phyloP scores from a whole-genome alignment of 2,797 vertebrate species.

The Pogoniulus pusillus region DNA sequence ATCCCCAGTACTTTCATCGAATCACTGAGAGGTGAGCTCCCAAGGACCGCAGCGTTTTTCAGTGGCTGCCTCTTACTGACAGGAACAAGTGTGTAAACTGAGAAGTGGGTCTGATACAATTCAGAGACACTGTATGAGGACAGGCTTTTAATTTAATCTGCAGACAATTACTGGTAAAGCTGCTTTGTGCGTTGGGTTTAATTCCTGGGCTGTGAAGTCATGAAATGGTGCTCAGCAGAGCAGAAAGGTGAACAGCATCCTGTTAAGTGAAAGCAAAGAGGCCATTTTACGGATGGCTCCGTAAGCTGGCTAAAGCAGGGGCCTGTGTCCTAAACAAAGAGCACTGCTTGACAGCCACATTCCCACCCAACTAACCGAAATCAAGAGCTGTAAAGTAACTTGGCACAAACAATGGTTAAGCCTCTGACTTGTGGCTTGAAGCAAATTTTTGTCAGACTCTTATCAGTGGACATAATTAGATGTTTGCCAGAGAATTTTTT shows the following conservation, averaged over 20 bases:
- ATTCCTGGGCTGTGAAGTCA: slow-evolving; percentile 70
- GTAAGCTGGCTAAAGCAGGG: slow-evolving; percentile 22
- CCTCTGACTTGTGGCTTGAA: slow-evolving; percentile 50
- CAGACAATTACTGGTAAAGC: slow-evolving; percentile 39
- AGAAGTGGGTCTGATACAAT: neutral
- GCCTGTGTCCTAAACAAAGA: slow-evolving; percentile 26
- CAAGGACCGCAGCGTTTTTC: neutral
- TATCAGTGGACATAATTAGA: slow-evolving; percentile 41
- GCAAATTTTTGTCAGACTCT: slow-evolving; percentile 44
- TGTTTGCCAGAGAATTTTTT: neutral
- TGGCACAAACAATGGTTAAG: slow-evolving; percentile 49
- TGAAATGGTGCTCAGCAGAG: slow-evolving; percentile 57
- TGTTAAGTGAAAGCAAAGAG: slow-evolving; percentile 53
- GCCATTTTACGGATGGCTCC: slow-evolving; percentile 21
- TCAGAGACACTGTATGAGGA: slow-evolving; percentile 4
- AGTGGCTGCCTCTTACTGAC: neutral
- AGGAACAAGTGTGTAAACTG: neutral
- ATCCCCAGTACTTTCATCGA: neutral
- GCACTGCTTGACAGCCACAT: slow-evolving; percentile 42
- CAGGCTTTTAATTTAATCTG: slow-evolving; percentile 55
- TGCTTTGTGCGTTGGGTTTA: slow-evolving; percentile 39
- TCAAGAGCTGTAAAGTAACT: slow-evolving; percentile 55
- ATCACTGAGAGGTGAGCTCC: neutral
- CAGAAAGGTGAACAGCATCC: slow-evolving; percentile 68
- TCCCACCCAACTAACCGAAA: slow-evolving; percentile 3